Base-by-base conservation (phyloP, 2,113 vertebrate genomes). In the Strix aluco region DNA sequence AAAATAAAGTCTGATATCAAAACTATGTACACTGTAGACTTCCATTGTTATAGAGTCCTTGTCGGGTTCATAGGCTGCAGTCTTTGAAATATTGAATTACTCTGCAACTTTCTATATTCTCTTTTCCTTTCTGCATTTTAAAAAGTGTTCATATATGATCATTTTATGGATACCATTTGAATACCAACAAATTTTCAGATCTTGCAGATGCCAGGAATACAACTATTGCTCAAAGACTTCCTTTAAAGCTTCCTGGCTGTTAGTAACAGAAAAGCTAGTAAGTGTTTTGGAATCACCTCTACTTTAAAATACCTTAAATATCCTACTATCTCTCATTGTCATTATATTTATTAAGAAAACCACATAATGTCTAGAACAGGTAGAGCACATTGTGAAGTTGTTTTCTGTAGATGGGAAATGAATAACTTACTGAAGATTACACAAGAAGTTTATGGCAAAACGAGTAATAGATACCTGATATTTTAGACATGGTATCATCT, bases 1-100 rank as follows among this genome's bases (percentile, higher is more conserved):
- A 96, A 95, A 92, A 92, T 86, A 63, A 84, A 90, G 67, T 94
- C 54, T 94, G 94, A 91, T 94, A 90, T 85, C 74, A 90, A 94
- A 94, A 91, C 74, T 87, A 27, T 82, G 66, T 97, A 89, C 84
- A 90, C 32, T 85, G 86, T 80, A 85, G 84, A 51, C 38, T 97
- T 85, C 49, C 89, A 80, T 87, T 97, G 92, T 96, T 94, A 91
- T 42, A 94, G 74, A 94, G 61, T 84, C 52, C 52, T 92, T 94
- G 75, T 91, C 88, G 70, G 58, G 84, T 90, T 95, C 66, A 73
- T 34, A 95, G 92, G 89, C 89, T 94, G 73, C 57, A 89, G 49
- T 87, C 70, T 89, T 91, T 85, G 62, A 88, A 90, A 95, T 95
- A 96, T 59, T 95, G 74, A 90, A 91, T 92, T 82, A 80, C 47